These are phyloP conservation scores for Phainopepla nitens DNA, from an alignment of 2,113 vertebrate genomes.

Conservation along the genomic window DNA sequence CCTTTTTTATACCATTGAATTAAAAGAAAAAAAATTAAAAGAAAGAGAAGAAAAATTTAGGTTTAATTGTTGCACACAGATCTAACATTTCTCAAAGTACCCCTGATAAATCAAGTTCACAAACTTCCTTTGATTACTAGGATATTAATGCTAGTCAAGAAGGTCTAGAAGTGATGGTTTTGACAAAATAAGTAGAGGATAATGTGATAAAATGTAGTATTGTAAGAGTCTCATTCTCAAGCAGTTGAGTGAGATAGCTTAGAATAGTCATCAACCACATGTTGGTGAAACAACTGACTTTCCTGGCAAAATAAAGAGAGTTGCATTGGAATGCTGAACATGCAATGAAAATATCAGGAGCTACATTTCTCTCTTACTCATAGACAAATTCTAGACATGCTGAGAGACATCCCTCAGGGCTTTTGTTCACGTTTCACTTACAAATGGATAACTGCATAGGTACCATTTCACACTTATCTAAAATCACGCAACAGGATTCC, in stretches of 20 bases:
- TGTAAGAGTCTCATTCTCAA: neutral
- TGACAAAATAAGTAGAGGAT: neutral
- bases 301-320: neutral
- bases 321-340: neutral
- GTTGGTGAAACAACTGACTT: neutral
- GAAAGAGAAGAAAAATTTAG: neutral
- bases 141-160: neutral
- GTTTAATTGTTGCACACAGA: neutral
- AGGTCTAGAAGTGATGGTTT: neutral
- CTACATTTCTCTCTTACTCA: neutral
- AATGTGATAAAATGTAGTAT: neutral
- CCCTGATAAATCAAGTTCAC: neutral
- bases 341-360: neutral
- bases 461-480: neutral
- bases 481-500: neutral
- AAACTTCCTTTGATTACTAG: neutral
- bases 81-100: neutral
- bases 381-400: neutral
- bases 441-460: neutral
- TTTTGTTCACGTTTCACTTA: conserved; percentile 20
- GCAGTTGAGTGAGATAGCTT: neutral
- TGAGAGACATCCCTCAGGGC: neutral
- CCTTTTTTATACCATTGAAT: neutral
- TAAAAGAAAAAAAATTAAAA: neutral
- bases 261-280: neutral